Evolutionary conservation across 2,888 invertebrate genomes (phyloP).

Genomic region (Drosophila neonasuta): DNA sequence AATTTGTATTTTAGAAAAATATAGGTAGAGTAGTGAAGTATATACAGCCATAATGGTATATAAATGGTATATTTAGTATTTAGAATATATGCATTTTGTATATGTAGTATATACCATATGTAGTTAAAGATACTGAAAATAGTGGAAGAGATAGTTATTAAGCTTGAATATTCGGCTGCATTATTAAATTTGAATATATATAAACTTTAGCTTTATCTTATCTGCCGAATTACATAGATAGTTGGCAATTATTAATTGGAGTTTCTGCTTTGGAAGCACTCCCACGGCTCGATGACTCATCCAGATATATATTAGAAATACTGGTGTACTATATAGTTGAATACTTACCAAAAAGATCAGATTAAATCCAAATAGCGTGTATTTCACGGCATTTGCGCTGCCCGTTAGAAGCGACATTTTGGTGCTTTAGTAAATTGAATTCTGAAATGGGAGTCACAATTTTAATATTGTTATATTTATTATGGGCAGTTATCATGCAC

Average conservation of each 20-base stretch:
- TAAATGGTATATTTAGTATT: too few species aligned
- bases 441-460: slow-evolving; percentile 12
- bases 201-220: slow-evolving; percentile 21
- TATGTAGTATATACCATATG: too few species aligned
- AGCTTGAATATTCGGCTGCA: background rate
- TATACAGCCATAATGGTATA: too few species aligned
- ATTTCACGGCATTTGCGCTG: slow-evolving; percentile 86
- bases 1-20: background rate
- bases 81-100: too few species aligned
- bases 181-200: background rate
- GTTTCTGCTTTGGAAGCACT: slow-evolving; percentile 10
- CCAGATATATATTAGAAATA: background rate
- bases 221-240: slow-evolving; percentile 14
- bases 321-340: background rate
- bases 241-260: slow-evolving; percentile 9
- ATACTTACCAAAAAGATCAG: slow-evolving; percentile 88
- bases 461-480: slow-evolving; percentile 5
- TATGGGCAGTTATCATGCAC: background rate
- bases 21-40: too few species aligned
- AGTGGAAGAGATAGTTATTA: too few species aligned
- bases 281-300: slow-evolving; percentile 38
- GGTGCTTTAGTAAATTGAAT: slow-evolving; percentile 23
- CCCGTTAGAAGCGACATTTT: slow-evolving; percentile 81
- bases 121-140: too few species aligned
- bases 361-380: slow-evolving; percentile 88